These are phyloP conservation scores for Achatina immaculata DNA, from an alignment of 1,140 invertebrate genomes.

Conservation along the genomic window DNA sequence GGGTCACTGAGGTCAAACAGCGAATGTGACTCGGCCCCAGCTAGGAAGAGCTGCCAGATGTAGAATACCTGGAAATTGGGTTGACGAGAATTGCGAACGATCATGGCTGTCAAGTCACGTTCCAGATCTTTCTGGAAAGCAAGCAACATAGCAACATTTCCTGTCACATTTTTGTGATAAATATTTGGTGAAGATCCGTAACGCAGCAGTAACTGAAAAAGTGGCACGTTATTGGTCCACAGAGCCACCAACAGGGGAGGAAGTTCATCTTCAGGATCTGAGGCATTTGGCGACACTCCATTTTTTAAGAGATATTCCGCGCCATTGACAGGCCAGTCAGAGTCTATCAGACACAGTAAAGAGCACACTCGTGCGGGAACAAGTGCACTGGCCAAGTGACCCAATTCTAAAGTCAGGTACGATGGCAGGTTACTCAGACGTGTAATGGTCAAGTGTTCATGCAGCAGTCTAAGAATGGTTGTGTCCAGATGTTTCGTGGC, in stretches of 20 bases:
- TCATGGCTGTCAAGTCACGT: constrained; percentile 25
- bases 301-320: constrained; percentile 47
- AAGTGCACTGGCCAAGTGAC: constrained; percentile 27
- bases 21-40: constrained; percentile 44
- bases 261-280: constrained; percentile 43
- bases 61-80: constrained; percentile 35
- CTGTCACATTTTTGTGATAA: constrained; percentile 50
- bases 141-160: constrained; percentile 54
- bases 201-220: constrained; percentile 52
- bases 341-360: constrained; percentile 49
- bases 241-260: constrained; percentile 56
- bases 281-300: constrained; percentile 41
- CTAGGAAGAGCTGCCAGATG: constrained; percentile 48
- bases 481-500: constrained; percentile 46
- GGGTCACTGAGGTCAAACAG: constrained; percentile 42
- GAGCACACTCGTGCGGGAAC: constrained; percentile 46
- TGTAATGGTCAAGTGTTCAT: constrained; percentile 42
- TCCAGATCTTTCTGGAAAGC: constrained; percentile 51
- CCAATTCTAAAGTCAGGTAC: constrained; percentile 36
- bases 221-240: constrained; percentile 42
- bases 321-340: constrained; percentile 40
- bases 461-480: constrained; percentile 47
- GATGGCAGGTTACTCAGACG: constrained; percentile 38
- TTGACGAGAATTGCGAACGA: constrained; percentile 31
- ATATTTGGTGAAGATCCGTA: constrained; percentile 55